Conservation (phyloP, 2,888 invertebrate species). For the Erynnis tages region DNA sequence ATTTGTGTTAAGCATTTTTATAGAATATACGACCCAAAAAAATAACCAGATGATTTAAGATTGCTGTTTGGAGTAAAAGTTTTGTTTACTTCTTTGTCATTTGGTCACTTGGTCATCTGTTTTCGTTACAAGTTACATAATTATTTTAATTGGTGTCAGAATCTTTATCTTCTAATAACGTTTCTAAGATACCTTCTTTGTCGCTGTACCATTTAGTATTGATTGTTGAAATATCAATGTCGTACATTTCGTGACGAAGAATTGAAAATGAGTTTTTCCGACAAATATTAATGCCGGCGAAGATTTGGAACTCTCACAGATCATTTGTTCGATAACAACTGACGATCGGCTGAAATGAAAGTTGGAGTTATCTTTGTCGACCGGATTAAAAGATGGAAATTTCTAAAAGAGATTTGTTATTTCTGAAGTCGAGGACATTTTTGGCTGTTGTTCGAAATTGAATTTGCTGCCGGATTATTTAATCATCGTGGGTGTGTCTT, state of each 20-base stretch:
- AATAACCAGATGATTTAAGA: too few relatives aligned
- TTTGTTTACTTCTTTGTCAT: too few relatives aligned
- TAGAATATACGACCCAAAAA: too few relatives aligned
- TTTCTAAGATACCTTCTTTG: too few relatives aligned
- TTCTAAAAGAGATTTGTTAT: background rate
- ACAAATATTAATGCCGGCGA: constrained; percentile 1
- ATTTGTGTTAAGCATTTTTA: too few relatives aligned
- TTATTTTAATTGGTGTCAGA: too few relatives aligned
- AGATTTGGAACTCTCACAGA: constrained; percentile 18
- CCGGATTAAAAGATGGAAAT: constrained; percentile 15
- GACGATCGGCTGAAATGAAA: constrained; percentile 5
- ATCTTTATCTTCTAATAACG: too few relatives aligned
- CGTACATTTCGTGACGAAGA: background rate
- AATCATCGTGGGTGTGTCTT: background rate
- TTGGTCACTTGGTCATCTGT: too few relatives aligned
- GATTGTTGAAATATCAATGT: too few relatives aligned
- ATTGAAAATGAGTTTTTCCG: constrained; percentile 1
- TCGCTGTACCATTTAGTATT: too few relatives aligned
- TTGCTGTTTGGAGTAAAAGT: too few relatives aligned
- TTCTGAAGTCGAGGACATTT: background rate
- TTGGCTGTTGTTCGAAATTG: background rate
- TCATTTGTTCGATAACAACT: constrained; percentile 13
- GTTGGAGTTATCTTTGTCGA: constrained; percentile 7
- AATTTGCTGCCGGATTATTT: background rate
- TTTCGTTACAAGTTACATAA: too few relatives aligned